A percentile compares a stretch with the other conserved stretches of the same genome.
Conservation (phyloP, 2,888 invertebrate species). For the Chamaedrilus cognettii region DNA sequence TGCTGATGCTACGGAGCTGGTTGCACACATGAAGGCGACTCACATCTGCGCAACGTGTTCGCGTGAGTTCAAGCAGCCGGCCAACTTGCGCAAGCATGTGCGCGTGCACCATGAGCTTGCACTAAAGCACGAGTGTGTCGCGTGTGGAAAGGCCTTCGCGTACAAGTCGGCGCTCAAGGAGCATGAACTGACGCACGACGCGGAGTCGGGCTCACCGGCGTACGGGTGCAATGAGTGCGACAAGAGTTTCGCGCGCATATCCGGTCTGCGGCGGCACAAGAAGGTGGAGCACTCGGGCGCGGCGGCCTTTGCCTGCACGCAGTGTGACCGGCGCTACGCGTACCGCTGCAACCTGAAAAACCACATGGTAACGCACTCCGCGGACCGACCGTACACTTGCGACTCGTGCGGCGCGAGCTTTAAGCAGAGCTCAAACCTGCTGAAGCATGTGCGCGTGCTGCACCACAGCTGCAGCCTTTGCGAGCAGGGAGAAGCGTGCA, state of each 20-base stretch:
- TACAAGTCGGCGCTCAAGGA: not conserved
- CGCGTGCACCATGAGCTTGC: not conserved
- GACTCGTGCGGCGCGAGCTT: slow-evolving; percentile 19
- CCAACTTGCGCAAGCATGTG: not conserved
- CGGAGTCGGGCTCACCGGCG: too few species aligned
- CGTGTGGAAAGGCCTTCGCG: slow-evolving; percentile 1
- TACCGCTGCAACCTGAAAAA: slow-evolving; percentile 20
- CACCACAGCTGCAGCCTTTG: not conserved
- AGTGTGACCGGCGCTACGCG: slow-evolving; percentile 19
- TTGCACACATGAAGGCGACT: too few species aligned
- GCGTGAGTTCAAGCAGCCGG: not conserved
- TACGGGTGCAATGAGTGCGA: slow-evolving; percentile 6
- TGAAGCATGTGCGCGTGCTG: slow-evolving; percentile 14
- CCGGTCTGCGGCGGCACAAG: not conserved
- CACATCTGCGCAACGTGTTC: too few species aligned
- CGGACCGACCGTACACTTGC: slow-evolving; percentile 18
- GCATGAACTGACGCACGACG: not conserved
- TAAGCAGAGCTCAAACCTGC: slow-evolving; percentile 24
- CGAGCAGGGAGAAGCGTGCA: not conserved
- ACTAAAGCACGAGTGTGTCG: not conserved
- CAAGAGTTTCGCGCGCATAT: slow-evolving; percentile 3
- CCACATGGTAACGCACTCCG: slow-evolving; percentile 19
- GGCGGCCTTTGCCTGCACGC: slow-evolving; percentile 18
- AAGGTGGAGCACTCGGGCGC: slow-evolving; percentile 14
- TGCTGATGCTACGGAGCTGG: too few species aligned